Percentiles rank a stretch among this genome's conserved stretches.
These are phyloP conservation scores for Nipponia nippon DNA, from an alignment of 2,113 vertebrate genomes.

Conservation along the genomic window DNA sequence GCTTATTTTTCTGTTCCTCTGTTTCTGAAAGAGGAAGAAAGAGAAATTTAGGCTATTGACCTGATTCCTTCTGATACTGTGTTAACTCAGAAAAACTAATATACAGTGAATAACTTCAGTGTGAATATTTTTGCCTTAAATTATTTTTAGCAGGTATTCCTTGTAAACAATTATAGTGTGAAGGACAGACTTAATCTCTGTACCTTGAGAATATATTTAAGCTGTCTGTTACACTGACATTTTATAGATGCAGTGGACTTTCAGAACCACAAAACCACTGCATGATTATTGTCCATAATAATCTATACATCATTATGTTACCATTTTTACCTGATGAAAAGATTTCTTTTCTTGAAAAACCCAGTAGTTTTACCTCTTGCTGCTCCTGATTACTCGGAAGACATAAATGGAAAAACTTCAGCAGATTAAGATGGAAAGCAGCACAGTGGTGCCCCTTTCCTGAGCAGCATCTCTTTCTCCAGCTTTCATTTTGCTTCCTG, in stretches of 20 bases:
- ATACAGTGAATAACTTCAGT: not conserved
- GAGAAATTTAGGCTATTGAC: not conserved
- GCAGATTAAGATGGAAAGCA: not conserved
- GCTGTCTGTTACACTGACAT: not conserved
- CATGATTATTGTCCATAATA: not conserved
- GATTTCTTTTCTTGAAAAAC: not conserved
- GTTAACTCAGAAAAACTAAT: not conserved
- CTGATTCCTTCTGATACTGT: accelerated
- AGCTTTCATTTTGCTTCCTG: not conserved
- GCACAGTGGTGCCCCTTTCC: not conserved
- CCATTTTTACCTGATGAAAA: not conserved
- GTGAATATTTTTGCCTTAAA: not conserved
- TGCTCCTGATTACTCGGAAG: not conserved
- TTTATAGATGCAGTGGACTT: not conserved
- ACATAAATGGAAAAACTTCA: not conserved
- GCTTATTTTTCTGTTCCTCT: not conserved
- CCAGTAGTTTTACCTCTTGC: not conserved
- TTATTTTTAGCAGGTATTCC: not conserved
- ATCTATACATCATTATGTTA: not conserved
- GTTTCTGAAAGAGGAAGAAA: not conserved
- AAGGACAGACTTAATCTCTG: not conserved
- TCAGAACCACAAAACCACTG: not conserved
- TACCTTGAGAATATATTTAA: not conserved
- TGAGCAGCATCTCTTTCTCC: not conserved
- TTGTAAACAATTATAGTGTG: not conserved